phyloP scores from a whole-genome alignment of 2,888 invertebrate genomes.

The Diadegma fenestrale region DNA sequence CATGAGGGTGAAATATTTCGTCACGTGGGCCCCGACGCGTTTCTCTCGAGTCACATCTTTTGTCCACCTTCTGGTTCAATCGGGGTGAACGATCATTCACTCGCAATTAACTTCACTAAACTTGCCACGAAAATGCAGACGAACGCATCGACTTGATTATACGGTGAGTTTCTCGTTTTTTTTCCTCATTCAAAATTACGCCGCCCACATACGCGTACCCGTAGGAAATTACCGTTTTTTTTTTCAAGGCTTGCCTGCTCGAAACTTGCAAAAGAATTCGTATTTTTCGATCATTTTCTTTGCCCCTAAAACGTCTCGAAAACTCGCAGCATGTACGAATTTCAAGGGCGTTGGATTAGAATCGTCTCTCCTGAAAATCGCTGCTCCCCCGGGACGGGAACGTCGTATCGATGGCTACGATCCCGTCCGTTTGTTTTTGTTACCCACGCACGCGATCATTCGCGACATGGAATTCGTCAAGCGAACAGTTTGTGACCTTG shows the following conservation, averaged over 20 bases:
- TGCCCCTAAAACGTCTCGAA: neutral
- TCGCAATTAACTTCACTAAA: conserved; percentile 35
- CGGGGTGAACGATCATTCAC: conserved; percentile 28
- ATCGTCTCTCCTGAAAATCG: no score
- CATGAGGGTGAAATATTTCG: conserved; percentile 22
- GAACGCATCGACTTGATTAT: neutral
- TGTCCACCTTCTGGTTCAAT: conserved; percentile 15
- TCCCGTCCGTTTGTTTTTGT: no score
- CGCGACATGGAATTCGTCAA: no score
- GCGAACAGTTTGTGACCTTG: no score
- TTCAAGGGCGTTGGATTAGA: neutral
- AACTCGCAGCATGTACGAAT: neutral
- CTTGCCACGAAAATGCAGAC: neutral
- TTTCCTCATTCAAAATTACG: no score
- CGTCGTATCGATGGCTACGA: no score
- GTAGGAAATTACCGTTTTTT: neutral
- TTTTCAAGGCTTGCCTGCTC: neutral
- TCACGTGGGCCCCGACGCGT: conserved; percentile 4
- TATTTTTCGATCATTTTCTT: neutral
- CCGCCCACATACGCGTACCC: neutral
- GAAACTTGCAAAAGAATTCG: neutral
- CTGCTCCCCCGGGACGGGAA: no score
- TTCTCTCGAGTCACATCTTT: conserved; percentile 39
- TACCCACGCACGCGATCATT: no score
- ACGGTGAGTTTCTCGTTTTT: neutral